These are phyloP conservation scores for Ascaphus truei DNA, from an alignment of 2,113 vertebrate genomes.

Conservation along the genomic window DNA sequence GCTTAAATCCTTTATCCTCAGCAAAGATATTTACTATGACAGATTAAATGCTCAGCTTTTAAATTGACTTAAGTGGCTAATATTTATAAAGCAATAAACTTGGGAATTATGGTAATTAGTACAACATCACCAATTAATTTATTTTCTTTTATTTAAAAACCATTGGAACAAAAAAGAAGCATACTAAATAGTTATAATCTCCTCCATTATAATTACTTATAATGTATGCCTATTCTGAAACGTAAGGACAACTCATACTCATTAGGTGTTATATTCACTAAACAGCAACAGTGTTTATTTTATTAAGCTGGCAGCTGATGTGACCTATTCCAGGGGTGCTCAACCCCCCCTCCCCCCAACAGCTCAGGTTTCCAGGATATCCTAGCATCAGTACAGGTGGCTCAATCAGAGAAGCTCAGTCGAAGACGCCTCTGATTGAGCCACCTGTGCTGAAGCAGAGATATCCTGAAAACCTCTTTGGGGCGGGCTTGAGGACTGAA, in stretches of 20 bases:
- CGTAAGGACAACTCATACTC: background rate
- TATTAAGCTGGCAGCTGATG: background rate
- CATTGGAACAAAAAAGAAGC: conserved; percentile 27
- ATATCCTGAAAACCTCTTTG: too few species aligned
- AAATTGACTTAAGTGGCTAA: conserved; percentile 56
- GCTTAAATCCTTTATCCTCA: conserved; percentile 56
- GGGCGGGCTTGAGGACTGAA: too few species aligned
- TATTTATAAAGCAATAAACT: conserved; percentile 64
- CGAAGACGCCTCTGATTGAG: too few species aligned
- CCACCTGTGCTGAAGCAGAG: too few species aligned
- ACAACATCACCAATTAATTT: conserved; percentile 47
- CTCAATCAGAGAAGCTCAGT: too few species aligned
- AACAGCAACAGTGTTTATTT: background rate
- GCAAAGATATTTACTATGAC: conserved; percentile 55
- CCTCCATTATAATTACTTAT: conserved; percentile 6
- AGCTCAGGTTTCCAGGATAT: too few species aligned
- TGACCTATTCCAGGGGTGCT: too few species aligned
- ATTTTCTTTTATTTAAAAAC: conserved; percentile 39
- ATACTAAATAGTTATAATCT: conserved; percentile 30
- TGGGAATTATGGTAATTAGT: conserved; percentile 49
- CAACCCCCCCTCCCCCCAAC: too few species aligned
- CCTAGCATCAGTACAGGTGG: too few species aligned
- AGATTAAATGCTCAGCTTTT: conserved; percentile 58
- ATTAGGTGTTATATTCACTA: too few species aligned
- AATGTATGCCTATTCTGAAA: background rate